These are phyloP conservation scores for Coccyzus lansbergi DNA, from an alignment of 2,797 vertebrate genomes.

Conservation along the genomic window DNA sequence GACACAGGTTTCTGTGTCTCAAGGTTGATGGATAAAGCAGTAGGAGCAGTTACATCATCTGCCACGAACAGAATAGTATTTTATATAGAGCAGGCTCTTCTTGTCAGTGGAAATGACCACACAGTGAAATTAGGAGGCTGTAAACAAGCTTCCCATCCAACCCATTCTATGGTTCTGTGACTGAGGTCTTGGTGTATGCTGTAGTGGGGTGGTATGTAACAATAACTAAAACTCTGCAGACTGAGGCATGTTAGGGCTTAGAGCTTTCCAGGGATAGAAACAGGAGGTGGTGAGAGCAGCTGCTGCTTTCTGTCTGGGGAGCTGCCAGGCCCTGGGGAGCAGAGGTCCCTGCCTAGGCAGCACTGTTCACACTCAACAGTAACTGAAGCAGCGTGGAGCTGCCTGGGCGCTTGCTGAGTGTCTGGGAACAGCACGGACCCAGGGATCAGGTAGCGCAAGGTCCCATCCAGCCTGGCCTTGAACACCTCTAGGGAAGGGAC, in stretches of 20 bases:
- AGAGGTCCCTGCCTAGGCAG: not conserved
- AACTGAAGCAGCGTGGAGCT: not conserved
- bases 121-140: not conserved
- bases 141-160: not conserved
- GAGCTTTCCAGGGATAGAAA: not conserved
- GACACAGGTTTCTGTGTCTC: not conserved
- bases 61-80: not conserved
- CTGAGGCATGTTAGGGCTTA: not conserved
- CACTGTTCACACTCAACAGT: not conserved
- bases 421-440: not conserved
- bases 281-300: accelerated
- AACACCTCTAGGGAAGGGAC: no score
- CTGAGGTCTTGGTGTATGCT: not conserved
- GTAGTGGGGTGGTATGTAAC: not conserved
- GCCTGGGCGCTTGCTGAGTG: not conserved
- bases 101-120: not conserved
- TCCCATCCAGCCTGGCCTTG: no score
- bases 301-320: not conserved
- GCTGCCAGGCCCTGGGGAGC: not conserved
- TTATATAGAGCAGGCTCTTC: not conserved
- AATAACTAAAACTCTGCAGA: not conserved
- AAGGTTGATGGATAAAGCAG: not conserved
- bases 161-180: no score
- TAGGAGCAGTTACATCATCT: not conserved
- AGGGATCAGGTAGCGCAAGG: no score